phyloP scores from a whole-genome alignment of 2,113 vertebrate genomes.

The Chrysochloris asiatica region DNA sequence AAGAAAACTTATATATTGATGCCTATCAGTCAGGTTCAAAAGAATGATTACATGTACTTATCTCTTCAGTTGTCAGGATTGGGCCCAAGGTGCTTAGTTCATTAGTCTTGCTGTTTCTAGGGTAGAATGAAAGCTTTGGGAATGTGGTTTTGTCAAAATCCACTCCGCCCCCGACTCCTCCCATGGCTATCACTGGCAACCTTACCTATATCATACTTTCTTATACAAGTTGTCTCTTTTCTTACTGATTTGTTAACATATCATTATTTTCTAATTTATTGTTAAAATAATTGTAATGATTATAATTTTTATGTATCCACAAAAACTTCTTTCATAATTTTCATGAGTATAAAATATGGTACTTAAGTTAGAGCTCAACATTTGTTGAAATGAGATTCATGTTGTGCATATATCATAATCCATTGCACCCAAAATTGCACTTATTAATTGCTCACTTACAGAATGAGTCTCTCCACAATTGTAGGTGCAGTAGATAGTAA shows the following conservation, averaged over 20 bases:
- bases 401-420: constrained; percentile 16
- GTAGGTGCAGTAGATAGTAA: not conserved
- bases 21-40: not conserved
- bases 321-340: constrained; percentile 44
- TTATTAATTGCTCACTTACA: constrained; percentile 28
- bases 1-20: not conserved
- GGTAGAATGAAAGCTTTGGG: not conserved
- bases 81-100: not conserved
- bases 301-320: constrained; percentile 49
- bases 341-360: constrained; percentile 40
- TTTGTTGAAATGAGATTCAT: constrained; percentile 40
- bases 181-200: not conserved
- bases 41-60: not conserved
- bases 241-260: constrained; percentile 21
- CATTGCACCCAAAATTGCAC: not conserved
- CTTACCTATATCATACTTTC: not conserved
- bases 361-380: constrained; percentile 14
- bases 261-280: constrained; percentile 44
- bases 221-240: not conserved
- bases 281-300: constrained; percentile 29
- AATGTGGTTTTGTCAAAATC: not conserved
- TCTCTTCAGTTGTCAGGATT: not conserved
- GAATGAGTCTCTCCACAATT: not conserved
- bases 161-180: not conserved
- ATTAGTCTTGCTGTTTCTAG: not conserved